A percentile compares a stretch with the other conserved stretches of the same genome.
Evolutionary conservation across 2,888 invertebrate species (phyloP).

Genomic region (Heliconius ethilla): DNA sequence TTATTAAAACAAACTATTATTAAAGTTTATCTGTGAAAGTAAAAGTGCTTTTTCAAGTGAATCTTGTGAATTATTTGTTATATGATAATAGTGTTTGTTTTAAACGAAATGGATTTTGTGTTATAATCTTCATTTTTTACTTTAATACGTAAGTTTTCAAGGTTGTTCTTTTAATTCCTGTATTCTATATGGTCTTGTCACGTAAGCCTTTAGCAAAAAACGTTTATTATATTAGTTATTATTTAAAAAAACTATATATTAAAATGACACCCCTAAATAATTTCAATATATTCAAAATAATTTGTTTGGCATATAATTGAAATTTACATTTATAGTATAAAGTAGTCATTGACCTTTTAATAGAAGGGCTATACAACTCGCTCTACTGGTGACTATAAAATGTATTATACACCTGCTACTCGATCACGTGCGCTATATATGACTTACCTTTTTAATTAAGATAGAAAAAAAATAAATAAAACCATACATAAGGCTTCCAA

Average conservation of each 20-base stretch:
- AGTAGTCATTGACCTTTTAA: conserved; percentile 37
- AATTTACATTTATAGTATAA: neutral
- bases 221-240: neutral
- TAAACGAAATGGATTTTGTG: conserved; percentile 18
- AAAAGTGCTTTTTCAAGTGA: conserved; percentile 7
- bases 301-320: neutral
- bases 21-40: neutral
- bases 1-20: neutral
- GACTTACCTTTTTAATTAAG: neutral
- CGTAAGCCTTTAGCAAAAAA: neutral
- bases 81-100: neutral
- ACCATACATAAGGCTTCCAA: neutral
- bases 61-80: neutral
- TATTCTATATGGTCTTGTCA: neutral
- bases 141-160: conserved; percentile 35
- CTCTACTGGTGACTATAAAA: conserved; percentile 36
- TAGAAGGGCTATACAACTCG: conserved; percentile 30
- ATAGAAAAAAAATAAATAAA: no score
- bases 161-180: neutral
- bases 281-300: neutral
- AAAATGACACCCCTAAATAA: neutral
- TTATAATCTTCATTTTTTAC: conserved; percentile 15
- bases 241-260: neutral
- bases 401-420: conserved; percentile 25
- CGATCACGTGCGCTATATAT: conserved; percentile 1